Evolutionary conservation across 1,140 invertebrate species (phyloP).

Genomic region (Cotesia glomerata): DNA sequence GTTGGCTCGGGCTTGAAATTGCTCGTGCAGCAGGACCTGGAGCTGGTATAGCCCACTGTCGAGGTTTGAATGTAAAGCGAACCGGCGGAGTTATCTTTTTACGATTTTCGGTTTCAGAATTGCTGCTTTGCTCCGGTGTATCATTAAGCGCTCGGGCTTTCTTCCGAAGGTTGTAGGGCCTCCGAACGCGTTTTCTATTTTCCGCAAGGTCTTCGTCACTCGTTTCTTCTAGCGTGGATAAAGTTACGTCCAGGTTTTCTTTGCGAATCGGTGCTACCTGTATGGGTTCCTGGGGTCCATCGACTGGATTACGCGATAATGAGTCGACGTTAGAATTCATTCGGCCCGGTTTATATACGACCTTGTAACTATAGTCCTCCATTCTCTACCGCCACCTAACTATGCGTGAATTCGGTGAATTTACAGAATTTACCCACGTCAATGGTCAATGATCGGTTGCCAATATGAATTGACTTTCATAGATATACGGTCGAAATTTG

Average conservation of each 20-base stretch:
- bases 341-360: conserved; percentile 26
- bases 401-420: conserved; percentile 48
- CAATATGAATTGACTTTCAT: conserved; percentile 59
- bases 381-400: conserved; percentile 45
- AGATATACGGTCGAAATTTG: conserved; percentile 60
- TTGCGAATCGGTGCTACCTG: background rate
- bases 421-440: conserved; percentile 58
- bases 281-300: background rate
- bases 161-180: too few species aligned
- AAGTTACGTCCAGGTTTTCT: background rate
- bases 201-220: too few species aligned
- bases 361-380: conserved; percentile 47
- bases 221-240: too few species aligned
- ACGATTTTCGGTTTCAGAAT: too few species aligned
- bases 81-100: too few species aligned
- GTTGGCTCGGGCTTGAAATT: too few species aligned
- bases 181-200: too few species aligned
- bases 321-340: conserved; percentile 31
- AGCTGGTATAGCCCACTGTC: too few species aligned
- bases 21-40: too few species aligned
- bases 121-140: too few species aligned
- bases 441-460: conserved; percentile 63
- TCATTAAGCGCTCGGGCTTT: too few species aligned
- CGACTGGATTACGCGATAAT: conserved; percentile 35
- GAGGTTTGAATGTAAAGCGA: background rate